phyloP scores from a whole-genome alignment of 2,888 invertebrate species.

The Pasiphila rectangulata region DNA sequence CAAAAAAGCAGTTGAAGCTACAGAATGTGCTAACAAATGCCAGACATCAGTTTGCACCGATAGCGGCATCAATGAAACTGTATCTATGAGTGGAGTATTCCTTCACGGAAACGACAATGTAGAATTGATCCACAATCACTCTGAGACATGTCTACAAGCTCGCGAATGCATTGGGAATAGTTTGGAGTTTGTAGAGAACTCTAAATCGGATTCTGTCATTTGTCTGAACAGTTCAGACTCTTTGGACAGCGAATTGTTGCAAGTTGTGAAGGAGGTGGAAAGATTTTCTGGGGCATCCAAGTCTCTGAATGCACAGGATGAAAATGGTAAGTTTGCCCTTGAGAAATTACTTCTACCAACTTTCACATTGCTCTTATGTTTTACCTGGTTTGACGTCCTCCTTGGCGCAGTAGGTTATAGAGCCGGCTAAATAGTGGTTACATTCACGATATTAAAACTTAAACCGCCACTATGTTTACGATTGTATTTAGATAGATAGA shows the following conservation, averaged over 20 bases:
- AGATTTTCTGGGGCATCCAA: conserved; percentile 33
- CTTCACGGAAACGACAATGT: conserved; percentile 47
- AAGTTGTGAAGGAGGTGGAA: conserved; percentile 32
- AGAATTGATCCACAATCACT: conserved; percentile 71
- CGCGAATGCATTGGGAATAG: conserved; percentile 62
- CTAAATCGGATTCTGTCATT: conserved; percentile 44
- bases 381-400: too few relatives aligned
- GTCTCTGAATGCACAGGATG: conserved; percentile 44
- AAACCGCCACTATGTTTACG: too few relatives aligned
- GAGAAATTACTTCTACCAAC: not conserved
- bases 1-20: conserved; percentile 20
- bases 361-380: not conserved
- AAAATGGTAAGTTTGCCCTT: conserved; percentile 27
- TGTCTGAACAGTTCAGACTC: conserved; percentile 43
- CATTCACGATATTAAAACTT: too few relatives aligned
- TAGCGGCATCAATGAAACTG: conserved; percentile 58
- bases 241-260: conserved; percentile 28
- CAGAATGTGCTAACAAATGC: conserved; percentile 28
- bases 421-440: too few relatives aligned
- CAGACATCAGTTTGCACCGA: conserved; percentile 45
- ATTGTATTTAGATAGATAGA: too few relatives aligned
- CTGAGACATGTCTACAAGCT: conserved; percentile 65
- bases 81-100: conserved; percentile 33
- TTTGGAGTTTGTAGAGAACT: conserved; percentile 53
- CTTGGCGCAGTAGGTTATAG: too few relatives aligned